Conservation (phyloP, 1,140 invertebrate species). For the Trichogramma pretiosum region DNA sequence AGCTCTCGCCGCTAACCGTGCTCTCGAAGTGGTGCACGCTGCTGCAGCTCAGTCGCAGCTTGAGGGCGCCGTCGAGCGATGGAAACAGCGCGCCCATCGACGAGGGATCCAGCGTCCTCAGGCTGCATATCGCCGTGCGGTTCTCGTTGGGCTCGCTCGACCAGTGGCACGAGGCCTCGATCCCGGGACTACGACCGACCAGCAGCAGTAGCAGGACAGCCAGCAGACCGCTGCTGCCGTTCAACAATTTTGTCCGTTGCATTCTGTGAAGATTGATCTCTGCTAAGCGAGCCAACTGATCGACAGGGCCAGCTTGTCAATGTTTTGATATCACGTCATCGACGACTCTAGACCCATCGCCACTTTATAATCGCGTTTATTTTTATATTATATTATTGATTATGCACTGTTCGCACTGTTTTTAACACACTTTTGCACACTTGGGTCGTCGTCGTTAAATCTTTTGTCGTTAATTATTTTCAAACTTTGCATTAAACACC, state of each 20-base stretch:
- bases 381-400: no score
- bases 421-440: background rate
- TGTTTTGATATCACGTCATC: constrained; percentile 10
- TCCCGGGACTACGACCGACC: background rate
- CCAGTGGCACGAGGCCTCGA: constrained; percentile 43
- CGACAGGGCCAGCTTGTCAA: constrained; percentile 2
- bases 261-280: background rate
- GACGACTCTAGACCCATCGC: constrained; percentile 10
- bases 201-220: background rate
- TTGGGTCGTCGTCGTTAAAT: no score
- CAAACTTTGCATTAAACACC: no score
- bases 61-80: constrained; percentile 59
- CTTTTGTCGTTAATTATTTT: no score
- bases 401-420: no score
- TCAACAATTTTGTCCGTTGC: background rate
- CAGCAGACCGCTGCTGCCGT: background rate
- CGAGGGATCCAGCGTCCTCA: constrained; percentile 56
- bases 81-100: constrained; percentile 57
- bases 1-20: constrained; percentile 58
- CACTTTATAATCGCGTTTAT: no score
- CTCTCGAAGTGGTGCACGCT: constrained; percentile 73
- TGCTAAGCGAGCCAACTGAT: no score
- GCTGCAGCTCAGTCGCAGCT: constrained; percentile 65
- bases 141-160: constrained; percentile 53
- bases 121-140: constrained; percentile 54